Conservation (phyloP, 2,113 vertebrate genomes). For the Cyanoliseus patagonus region DNA sequence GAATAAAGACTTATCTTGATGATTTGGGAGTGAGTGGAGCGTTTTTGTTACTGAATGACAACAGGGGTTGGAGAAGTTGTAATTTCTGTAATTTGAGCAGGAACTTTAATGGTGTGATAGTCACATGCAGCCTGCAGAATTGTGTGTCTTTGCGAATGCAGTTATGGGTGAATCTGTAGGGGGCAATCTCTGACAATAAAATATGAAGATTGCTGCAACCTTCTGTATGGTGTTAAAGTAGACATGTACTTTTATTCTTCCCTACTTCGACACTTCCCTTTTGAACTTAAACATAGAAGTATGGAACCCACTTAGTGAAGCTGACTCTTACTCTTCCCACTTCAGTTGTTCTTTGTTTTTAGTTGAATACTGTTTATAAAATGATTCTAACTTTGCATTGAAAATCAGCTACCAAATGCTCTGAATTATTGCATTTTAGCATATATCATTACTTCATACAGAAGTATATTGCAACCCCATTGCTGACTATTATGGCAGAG, state of each 20-base stretch:
- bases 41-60: not conserved
- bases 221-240: not conserved
- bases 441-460: not conserved
- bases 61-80: not conserved
- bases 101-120: not conserved
- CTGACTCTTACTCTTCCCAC: not conserved
- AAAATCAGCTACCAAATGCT: not conserved
- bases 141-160: not conserved
- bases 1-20: not conserved
- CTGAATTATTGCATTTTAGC: not conserved
- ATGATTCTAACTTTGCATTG: not conserved
- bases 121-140: not conserved
- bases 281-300: not conserved
- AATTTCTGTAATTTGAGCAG: not conserved
- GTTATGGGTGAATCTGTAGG: constrained; percentile 64
- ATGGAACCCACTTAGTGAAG: not conserved
- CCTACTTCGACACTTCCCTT: not conserved
- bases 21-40: not conserved
- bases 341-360: not conserved
- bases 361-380: not conserved
- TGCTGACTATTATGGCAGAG: not conserved
- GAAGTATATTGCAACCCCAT: not conserved
- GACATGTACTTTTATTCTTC: not conserved
- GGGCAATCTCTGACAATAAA: constrained; percentile 73
- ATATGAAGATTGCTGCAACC: not conserved